Evolutionary conservation across 1,140 invertebrate species (phyloP).

Genomic region (Leptestheria dahalacensis): DNA sequence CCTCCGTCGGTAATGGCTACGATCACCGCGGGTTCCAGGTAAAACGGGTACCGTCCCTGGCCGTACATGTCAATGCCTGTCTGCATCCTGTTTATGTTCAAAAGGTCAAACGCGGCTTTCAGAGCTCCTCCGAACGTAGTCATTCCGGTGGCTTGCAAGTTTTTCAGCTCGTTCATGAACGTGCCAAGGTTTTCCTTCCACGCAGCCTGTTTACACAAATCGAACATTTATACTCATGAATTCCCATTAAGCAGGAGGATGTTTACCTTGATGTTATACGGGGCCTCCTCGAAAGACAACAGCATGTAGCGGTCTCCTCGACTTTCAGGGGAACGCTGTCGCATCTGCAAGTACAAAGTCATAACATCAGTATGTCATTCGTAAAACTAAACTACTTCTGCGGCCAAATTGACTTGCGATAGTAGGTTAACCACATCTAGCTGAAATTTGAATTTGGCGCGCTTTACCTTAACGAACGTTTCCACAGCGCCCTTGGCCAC

Average conservation of each 20-base stretch:
- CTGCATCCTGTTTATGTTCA: constrained; percentile 98
- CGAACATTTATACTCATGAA: too few species aligned
- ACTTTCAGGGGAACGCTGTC: constrained; percentile 83
- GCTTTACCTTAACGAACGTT: constrained; percentile 85
- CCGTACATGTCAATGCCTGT: constrained; percentile 94
- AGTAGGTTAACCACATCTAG: too few species aligned
- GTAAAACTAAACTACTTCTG: too few species aligned
- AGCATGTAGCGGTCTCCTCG: constrained; percentile 96
- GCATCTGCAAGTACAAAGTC: constrained; percentile 65
- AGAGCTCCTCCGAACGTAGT: constrained; percentile 85
- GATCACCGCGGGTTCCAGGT: constrained; percentile 92
- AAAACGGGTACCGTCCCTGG: constrained; percentile 92
- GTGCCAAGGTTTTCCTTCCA: constrained; percentile 98
- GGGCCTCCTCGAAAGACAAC: constrained; percentile 94
- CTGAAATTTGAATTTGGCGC: not conserved
- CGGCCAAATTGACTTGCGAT: too few species aligned
- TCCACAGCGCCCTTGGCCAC: constrained; percentile 96
- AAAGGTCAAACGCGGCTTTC: constrained; percentile 93
- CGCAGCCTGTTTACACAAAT: constrained; percentile 67
- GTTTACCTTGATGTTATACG: constrained; percentile 88
- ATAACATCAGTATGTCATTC: too few species aligned
- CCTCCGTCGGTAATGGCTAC: constrained; percentile 95
- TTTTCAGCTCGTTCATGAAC: constrained; percentile 96
- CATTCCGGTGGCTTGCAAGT: constrained; percentile 80
- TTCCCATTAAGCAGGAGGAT: not conserved